phyloP scores from a whole-genome alignment of 2,888 invertebrate genomes.

The Barypeithes pellucidus region DNA sequence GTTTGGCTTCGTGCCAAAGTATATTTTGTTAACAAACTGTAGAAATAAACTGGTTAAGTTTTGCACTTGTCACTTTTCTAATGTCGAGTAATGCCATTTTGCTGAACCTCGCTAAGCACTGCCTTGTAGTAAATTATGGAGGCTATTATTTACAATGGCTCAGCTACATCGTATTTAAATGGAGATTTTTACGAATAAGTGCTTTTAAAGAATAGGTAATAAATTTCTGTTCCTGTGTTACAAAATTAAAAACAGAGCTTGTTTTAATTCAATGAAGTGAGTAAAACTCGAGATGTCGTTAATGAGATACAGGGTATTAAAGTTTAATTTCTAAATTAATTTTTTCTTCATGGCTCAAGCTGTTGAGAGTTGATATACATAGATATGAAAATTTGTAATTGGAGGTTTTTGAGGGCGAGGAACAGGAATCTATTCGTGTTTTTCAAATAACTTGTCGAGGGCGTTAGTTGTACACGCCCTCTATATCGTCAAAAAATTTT shows the following conservation, averaged over 20 bases:
- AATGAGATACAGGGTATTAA: too few relatives aligned
- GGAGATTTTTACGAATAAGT: conserved; percentile 46
- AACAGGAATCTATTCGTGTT: too few relatives aligned
- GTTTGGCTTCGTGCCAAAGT: conserved; percentile 38
- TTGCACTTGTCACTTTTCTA: conserved; percentile 49
- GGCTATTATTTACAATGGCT: conserved; percentile 44
- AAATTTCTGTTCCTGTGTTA: conserved; percentile 37
- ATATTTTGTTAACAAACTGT: conserved; percentile 40
- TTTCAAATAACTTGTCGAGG: too few relatives aligned
- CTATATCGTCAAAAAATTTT: too few relatives aligned
- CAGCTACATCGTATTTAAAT: conserved; percentile 47
- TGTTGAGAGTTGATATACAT: too few relatives aligned
- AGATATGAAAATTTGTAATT: too few relatives aligned
- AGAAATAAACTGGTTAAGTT: conserved; percentile 43
- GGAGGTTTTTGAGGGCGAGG: too few relatives aligned
- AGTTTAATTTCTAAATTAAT: too few relatives aligned
- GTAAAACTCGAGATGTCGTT: too few relatives aligned
- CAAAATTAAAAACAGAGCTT: conserved; percentile 7
- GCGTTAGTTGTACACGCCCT: too few relatives aligned
- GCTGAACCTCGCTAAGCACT: conserved; percentile 41
- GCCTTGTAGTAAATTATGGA: conserved; percentile 40
- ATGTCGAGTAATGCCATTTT: conserved; percentile 45
- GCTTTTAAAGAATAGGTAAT: conserved; percentile 44
- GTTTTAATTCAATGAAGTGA: too few relatives aligned
- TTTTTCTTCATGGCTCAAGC: too few relatives aligned